phyloP scores from a whole-genome alignment of 2,888 invertebrate genomes.

The Aleiodes alternator region DNA sequence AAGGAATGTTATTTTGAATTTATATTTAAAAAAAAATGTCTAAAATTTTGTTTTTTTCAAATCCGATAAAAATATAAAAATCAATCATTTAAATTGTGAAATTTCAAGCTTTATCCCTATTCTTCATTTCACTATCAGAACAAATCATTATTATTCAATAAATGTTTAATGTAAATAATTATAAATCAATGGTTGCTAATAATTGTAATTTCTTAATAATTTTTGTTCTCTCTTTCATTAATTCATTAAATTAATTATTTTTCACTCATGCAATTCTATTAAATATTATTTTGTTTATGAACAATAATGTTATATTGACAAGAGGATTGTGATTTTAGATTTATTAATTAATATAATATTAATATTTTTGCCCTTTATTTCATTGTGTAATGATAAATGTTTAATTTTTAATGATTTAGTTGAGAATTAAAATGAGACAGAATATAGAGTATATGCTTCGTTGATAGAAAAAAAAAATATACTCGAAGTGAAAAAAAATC shows the following conservation, averaged over 20 bases:
- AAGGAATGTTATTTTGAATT: too few species aligned
- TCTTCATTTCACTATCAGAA: background rate
- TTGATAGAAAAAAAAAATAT: background rate
- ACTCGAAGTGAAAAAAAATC: background rate
- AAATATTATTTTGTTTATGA: slow-evolving; percentile 21
- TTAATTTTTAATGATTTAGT: slow-evolving; percentile 10
- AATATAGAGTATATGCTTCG: slow-evolving; percentile 1
- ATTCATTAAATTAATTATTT: too few species aligned
- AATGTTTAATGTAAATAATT: slow-evolving; percentile 10
- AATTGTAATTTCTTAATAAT: too few species aligned
- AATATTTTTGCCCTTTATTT: background rate
- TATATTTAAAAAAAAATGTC: too few species aligned
- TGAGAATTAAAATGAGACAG: background rate
- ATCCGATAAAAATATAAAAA: too few species aligned
- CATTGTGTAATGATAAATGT: slow-evolving; percentile 17
- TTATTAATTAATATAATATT: background rate
- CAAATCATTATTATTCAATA: background rate
- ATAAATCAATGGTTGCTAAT: too few species aligned
- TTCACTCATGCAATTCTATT: slow-evolving; percentile 19
- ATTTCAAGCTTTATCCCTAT: background rate
- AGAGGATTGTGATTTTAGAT: slow-evolving; percentile 24
- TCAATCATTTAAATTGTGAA: too few species aligned
- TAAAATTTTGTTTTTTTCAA: too few species aligned
- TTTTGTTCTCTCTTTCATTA: too few species aligned
- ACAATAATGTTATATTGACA: slow-evolving; percentile 8